phyloP scores from a whole-genome alignment of 1,140 invertebrate species.

The Atta cephalotes region DNA sequence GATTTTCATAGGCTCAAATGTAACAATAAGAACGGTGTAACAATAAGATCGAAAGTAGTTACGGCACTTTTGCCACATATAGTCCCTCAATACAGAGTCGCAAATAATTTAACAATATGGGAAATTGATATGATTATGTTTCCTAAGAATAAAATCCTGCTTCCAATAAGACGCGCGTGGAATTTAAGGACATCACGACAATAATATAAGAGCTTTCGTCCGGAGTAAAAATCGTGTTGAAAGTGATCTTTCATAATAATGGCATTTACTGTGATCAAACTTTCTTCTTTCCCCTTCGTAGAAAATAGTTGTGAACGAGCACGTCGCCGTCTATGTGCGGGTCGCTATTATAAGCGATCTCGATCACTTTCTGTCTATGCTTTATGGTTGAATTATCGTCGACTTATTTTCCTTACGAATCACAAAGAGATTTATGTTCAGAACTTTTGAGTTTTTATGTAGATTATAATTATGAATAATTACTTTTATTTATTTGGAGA shows the following conservation, averaged over 20 bases:
- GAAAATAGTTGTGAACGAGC: conserved; percentile 56
- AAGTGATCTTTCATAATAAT: conserved; percentile 67
- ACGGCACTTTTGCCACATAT: conserved; percentile 54
- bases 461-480: not conserved
- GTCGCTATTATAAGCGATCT: conserved; percentile 43
- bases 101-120: conserved; percentile 81
- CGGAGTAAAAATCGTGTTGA: conserved; percentile 60
- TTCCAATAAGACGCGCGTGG: conserved; percentile 62
- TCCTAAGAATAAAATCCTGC: conserved; percentile 73
- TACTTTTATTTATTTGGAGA: not conserved
- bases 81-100: conserved; percentile 57
- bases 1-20: conserved; percentile 48
- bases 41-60: not conserved
- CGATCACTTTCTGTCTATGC: conserved; percentile 32
- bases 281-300: conserved; percentile 4
- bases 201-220: conserved; percentile 24
- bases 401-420: not conserved
- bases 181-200: conserved; percentile 67
- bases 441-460: not conserved
- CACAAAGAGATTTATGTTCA: not conserved
- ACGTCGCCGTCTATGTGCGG: not conserved
- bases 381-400: conserved; percentile 15
- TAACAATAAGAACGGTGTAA: not conserved
- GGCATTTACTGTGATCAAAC: conserved; percentile 68
- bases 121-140: conserved; percentile 80